These are phyloP conservation scores for Lithodes maja DNA, from an alignment of 2,888 invertebrate species.

Conservation along the genomic window DNA sequence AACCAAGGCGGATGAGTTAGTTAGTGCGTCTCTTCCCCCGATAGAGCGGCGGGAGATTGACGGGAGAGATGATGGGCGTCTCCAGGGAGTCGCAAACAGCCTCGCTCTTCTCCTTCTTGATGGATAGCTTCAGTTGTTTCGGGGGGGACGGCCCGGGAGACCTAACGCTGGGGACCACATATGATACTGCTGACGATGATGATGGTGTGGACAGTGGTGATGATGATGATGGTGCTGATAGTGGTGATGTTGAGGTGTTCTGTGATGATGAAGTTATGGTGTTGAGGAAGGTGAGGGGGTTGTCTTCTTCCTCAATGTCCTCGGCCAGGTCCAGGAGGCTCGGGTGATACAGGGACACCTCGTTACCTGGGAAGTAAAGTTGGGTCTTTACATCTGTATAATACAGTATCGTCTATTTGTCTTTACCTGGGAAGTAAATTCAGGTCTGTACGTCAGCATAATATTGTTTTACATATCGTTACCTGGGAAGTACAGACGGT, in stretches of 20 bases:
- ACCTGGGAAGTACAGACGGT: too few relatives aligned
- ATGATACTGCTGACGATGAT: slow-evolving; percentile 15
- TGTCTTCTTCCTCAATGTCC: slow-evolving; percentile 46
- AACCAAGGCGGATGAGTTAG: background rate
- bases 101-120: slow-evolving; percentile 39
- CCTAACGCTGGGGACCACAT: background rate
- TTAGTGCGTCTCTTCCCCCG: slow-evolving; percentile 48
- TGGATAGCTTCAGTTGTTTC: slow-evolving; percentile 39
- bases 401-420: too few relatives aligned
- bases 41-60: background rate
- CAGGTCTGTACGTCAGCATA: too few relatives aligned
- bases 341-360: slow-evolving; percentile 57
- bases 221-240: background rate
- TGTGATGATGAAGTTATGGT: background rate
- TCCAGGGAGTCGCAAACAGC: background rate
- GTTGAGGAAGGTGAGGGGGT: slow-evolving; percentile 40
- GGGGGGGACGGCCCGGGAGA: slow-evolving; percentile 31
- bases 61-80: slow-evolving; percentile 46
- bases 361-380: slow-evolving; percentile 39
- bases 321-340: slow-evolving; percentile 50
- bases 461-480: too few relatives aligned
- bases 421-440: too few relatives aligned
- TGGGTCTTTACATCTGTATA: too few relatives aligned
- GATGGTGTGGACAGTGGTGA: background rate
- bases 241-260: background rate